phyloP scores from a whole-genome alignment of 2,113 vertebrate species.

The Dromaius novaehollandiae region DNA sequence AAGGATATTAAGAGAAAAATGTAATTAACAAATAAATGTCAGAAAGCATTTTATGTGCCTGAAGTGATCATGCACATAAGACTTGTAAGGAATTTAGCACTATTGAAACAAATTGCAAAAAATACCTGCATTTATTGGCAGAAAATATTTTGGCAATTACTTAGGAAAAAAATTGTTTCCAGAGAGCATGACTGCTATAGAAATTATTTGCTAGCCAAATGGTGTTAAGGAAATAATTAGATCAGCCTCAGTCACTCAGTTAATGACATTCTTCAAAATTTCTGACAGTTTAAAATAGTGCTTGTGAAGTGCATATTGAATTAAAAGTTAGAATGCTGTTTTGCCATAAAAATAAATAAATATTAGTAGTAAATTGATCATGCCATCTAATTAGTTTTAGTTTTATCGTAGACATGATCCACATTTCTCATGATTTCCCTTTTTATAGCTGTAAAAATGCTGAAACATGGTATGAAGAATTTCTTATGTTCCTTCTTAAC shows the following conservation, averaged over 20 bases:
- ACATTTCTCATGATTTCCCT: neutral
- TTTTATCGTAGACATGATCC: neutral
- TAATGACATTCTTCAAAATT: neutral
- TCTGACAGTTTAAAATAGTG: neutral
- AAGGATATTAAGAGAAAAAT: neutral
- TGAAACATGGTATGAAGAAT: neutral
- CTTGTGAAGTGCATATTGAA: neutral
- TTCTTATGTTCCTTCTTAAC: neutral
- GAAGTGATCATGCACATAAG: neutral
- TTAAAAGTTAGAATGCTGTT: neutral
- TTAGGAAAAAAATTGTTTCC: neutral
- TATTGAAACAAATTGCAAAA: neutral
- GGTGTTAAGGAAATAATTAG: neutral
- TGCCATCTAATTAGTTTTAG: neutral
- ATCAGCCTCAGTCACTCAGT: neutral
- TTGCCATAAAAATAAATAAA: neutral
- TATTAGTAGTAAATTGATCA: neutral
- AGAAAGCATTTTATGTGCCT: neutral
- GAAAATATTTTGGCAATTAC: neutral
- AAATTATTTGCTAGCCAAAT: conserved; percentile 25
- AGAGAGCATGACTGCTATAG: neutral
- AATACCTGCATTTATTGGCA: neutral
- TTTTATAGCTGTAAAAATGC: neutral
- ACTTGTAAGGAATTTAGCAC: neutral
- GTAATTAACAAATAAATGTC: neutral